These are phyloP conservation scores for Phrynocephalus guinanensis DNA, from an alignment of 2,797 vertebrate genomes.

Conservation along the genomic window DNA sequence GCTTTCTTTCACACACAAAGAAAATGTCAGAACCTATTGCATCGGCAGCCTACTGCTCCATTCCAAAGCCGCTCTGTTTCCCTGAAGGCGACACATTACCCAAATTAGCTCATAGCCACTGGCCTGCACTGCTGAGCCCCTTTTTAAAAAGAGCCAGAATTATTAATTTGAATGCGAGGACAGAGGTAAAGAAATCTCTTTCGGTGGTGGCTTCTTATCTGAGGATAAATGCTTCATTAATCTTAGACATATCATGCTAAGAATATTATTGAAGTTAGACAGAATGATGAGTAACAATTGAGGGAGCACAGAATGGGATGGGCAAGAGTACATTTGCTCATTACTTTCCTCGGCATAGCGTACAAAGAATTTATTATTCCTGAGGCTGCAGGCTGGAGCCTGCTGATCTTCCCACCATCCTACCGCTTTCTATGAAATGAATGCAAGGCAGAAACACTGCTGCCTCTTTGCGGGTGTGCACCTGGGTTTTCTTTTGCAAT, in stretches of 20 bases:
- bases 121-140: neutral
- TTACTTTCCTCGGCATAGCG: constrained; percentile 57
- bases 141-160: constrained; percentile 38
- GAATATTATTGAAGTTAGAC: constrained; percentile 73
- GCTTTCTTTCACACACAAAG: neutral
- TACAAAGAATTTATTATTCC: constrained; percentile 59
- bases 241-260: constrained; percentile 69
- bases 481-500: constrained; percentile 40
- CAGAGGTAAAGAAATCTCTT: constrained; percentile 56
- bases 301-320: constrained; percentile 68
- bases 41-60: neutral
- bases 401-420: constrained; percentile 55
- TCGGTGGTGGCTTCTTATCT: constrained; percentile 57
- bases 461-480: constrained; percentile 8
- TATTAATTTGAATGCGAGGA: constrained; percentile 57
- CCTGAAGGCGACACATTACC: neutral
- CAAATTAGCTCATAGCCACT: constrained; percentile 5
- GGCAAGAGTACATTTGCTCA: constrained; percentile 61
- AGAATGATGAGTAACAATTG: constrained; percentile 67
- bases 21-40: neutral
- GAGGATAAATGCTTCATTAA: constrained; percentile 71
- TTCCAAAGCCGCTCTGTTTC: constrained; percentile 12
- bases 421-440: constrained; percentile 58
- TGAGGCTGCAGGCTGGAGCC: constrained; percentile 49
- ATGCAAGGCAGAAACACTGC: constrained; percentile 50